Conservation (phyloP, 1,140 invertebrate genomes). For the Spodoptera frugiperda region DNA sequence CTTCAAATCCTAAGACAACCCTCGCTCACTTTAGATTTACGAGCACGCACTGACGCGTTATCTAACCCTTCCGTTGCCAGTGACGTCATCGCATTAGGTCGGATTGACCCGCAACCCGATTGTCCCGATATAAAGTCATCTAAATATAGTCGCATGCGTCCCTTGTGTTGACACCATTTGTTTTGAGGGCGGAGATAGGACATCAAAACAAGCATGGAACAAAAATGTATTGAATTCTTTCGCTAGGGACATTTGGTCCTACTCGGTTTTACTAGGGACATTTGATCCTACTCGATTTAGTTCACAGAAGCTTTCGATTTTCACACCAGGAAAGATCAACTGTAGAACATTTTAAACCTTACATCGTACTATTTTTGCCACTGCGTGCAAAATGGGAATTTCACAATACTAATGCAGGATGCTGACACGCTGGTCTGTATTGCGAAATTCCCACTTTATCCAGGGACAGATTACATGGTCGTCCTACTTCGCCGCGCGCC, state of each 20-base stretch:
- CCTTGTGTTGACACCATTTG: conserved; percentile 9
- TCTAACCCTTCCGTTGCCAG: conserved; percentile 23
- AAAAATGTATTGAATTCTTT: no score
- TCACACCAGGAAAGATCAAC: no score
- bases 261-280: no score
- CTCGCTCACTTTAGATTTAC: conserved; percentile 22
- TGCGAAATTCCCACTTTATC: no score
- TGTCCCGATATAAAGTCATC: conserved; percentile 47
- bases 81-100: conserved; percentile 55
- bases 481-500: conserved; percentile 1
- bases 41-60: conserved; percentile 22
- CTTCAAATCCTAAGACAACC: conserved; percentile 26
- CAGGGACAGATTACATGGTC: background rate
- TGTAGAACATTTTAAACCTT: no score
- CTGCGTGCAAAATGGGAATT: no score
- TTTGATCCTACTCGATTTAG: no score
- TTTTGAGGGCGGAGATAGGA: background rate
- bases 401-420: no score
- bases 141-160: conserved; percentile 49
- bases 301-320: no score
- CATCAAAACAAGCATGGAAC: background rate
- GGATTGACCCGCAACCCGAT: conserved; percentile 48
- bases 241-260: no score
- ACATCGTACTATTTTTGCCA: no score
- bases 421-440: no score